Evolutionary conservation across 2,888 invertebrate species (phyloP).

Genomic region (Sinotaia quadrata): DNA sequence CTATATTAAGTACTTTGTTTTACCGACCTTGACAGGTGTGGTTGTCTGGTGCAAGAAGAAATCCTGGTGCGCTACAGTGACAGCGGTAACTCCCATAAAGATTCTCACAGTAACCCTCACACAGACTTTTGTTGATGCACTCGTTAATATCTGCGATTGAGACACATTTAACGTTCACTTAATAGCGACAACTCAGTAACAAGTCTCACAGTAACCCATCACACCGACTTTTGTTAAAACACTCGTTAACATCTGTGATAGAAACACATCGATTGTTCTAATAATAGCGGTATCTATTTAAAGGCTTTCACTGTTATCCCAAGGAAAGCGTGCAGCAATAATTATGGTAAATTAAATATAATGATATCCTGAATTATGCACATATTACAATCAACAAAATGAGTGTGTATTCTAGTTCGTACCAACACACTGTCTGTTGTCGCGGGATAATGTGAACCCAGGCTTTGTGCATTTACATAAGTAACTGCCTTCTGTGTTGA

Average conservation of each 20-base stretch:
- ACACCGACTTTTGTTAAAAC: background rate
- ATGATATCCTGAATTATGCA: too few species aligned
- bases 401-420: too few species aligned
- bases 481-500: constrained; percentile 39
- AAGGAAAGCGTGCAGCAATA: too few species aligned
- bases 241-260: too few species aligned
- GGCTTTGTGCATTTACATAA: constrained; percentile 40
- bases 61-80: constrained; percentile 43
- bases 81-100: constrained; percentile 54
- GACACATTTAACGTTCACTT: background rate
- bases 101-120: constrained; percentile 55
- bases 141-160: constrained; percentile 57
- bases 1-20: too few species aligned
- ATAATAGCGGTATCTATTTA: too few species aligned
- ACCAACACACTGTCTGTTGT: constrained; percentile 40
- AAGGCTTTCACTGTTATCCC: too few species aligned
- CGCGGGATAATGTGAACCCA: constrained; percentile 33
- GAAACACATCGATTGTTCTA: too few species aligned
- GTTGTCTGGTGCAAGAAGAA: constrained; percentile 47
- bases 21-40: constrained; percentile 47
- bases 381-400: too few species aligned
- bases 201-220: background rate
- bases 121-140: constrained; percentile 52
- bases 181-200: background rate
- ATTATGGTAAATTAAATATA: too few species aligned